A percentile compares a stretch with the other conserved stretches of the same genome.
Evolutionary conservation across 2,113 vertebrate genomes (phyloP).

Genomic region (Protomyctophum bolini): DNA sequence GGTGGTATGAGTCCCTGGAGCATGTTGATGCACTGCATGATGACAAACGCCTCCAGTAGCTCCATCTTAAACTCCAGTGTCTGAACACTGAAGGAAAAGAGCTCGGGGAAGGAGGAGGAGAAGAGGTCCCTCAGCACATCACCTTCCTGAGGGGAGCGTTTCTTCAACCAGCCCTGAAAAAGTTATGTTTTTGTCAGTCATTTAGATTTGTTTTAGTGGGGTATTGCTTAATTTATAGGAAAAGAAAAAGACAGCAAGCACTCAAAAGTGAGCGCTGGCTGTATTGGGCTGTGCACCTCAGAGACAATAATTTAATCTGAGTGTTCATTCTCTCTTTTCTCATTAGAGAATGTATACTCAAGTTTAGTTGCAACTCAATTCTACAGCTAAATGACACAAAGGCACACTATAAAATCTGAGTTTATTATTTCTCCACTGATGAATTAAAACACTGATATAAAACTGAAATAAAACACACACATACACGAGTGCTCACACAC

Average conservation of each 20-base stretch:
- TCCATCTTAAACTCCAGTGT: constrained; percentile 88
- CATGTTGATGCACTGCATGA: constrained; percentile 91
- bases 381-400: too few species aligned
- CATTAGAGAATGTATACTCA: too few species aligned
- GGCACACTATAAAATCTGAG: too few species aligned
- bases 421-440: too few species aligned
- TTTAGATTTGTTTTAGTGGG: too few species aligned
- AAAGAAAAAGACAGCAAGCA: too few species aligned
- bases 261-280: too few species aligned
- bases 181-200: constrained; percentile 10
- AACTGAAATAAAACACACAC: constrained; percentile 7
- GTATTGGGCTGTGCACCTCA: too few species aligned
- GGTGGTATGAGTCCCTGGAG: constrained; percentile 90
- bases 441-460: not conserved
- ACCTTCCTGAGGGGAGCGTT: constrained; percentile 81
- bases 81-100: constrained; percentile 86
- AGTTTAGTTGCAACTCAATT: too few species aligned
- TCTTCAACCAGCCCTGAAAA: constrained; percentile 89
- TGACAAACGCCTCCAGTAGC: constrained; percentile 90
- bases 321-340: too few species aligned
- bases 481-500: not conserved
- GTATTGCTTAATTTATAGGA: too few species aligned
- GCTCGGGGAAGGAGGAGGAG: constrained; percentile 82
- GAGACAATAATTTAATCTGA: too few species aligned
- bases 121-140: constrained; percentile 85